Base-by-base conservation (phyloP, 2,888 invertebrate species). In the Hypselothyrea guttata region DNA sequence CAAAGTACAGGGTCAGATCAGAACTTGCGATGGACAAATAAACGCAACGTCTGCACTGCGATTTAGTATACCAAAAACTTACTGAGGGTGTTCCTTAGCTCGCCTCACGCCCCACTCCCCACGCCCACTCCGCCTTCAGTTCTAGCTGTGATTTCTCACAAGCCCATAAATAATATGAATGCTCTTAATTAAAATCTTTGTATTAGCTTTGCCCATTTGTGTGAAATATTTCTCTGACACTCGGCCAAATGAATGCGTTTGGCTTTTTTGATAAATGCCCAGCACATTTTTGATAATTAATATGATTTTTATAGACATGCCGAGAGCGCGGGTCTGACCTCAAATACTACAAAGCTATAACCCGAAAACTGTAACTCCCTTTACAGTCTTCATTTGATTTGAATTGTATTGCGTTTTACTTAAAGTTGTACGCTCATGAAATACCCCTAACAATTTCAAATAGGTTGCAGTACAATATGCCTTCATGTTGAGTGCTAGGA, bases 141-240 rank as follows among this genome's bases (percentile, higher is more conserved):
- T 0, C 22, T 7, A 12, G n/a, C 41, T 38, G 27, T 4, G 1
- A 11, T 30, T 64, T 72, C 51, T 60, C 76, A 48, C 45, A 61
- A 45, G 38, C 53, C 33, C 82, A 78, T 78, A 82, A 84, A 78
- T 78, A 77, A 74, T 56, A 45, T 45, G 51, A 9, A 12, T 53
- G 61, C 38, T 71, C 57, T 84, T 84, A 84, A 78, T 78, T 78
- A 78, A 82, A 78, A 59, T 67, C 68, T 46, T 69, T 67, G 47
- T 66, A 71, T 71, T 66, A 55, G 47, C 54, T 66, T 52, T 49
- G 73, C 40, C 57, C 67, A 49, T 55, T 71, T 63, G 48, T 27
- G 68, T 59, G 74, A 64, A 69, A 69, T 74, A 69, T 71, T 71
- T 69, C 56, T 15, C 56, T 56, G 59, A 56, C 69, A 64, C 71